A percentile compares a stretch with the other conserved stretches of the same genome.
These are phyloP conservation scores for Chymomyza caudatula DNA, from an alignment of 2,888 invertebrate species.

Conservation along the genomic window DNA sequence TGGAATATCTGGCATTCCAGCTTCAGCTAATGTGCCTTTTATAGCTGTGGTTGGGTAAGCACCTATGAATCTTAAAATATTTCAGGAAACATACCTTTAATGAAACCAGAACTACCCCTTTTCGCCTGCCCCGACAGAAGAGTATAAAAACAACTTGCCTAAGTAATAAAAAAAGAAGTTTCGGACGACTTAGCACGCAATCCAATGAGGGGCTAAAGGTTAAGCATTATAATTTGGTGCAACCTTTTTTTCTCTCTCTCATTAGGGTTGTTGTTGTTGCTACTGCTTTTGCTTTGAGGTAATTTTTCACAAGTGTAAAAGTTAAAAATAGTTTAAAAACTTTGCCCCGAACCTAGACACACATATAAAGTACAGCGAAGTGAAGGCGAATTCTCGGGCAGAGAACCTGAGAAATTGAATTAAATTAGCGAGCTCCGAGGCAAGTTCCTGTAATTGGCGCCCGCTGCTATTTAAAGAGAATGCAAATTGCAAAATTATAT, in stretches of 20 bases:
- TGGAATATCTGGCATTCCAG: too few species aligned
- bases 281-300: neutral
- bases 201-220: conserved; percentile 62
- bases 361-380: neutral
- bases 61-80: too few species aligned
- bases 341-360: conserved; percentile 8
- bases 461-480: conserved; percentile 9
- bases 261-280: conserved; percentile 12
- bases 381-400: too few species aligned
- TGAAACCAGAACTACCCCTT: neutral
- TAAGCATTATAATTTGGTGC: conserved; percentile 67
- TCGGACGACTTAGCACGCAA: conserved; percentile 65
- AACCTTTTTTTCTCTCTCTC: conserved; percentile 33
- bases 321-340: conserved; percentile 64
- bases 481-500: conserved; percentile 51
- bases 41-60: too few species aligned
- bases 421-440: conserved; percentile 40
- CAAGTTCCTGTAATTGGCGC: conserved; percentile 3
- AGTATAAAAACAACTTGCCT: neutral
- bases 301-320: conserved; percentile 43
- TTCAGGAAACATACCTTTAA: neutral
- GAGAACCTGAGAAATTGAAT: conserved; percentile 49
- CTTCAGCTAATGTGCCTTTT: too few species aligned
- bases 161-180: conserved; percentile 35
- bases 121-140: neutral